phyloP scores from a whole-genome alignment of 2,888 invertebrate genomes.

The Subacronicta megacephala region DNA sequence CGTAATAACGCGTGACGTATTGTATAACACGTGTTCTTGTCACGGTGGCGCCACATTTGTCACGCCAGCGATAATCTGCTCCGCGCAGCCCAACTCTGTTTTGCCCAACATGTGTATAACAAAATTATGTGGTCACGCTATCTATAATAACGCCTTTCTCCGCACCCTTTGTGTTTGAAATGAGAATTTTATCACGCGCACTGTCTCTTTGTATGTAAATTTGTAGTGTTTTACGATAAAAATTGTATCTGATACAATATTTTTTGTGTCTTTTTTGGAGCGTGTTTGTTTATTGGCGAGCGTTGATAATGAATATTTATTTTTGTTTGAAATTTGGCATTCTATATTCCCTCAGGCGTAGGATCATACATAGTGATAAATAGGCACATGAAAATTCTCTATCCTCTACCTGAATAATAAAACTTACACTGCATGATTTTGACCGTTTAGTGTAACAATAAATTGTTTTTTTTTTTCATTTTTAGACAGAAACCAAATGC shows the following conservation, averaged over 20 bases:
- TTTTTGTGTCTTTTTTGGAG: slow-evolving; percentile 26
- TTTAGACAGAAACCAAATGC: too few relatives aligned
- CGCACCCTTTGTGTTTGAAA: slow-evolving; percentile 43
- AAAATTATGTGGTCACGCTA: slow-evolving; percentile 48
- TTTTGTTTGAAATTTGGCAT: slow-evolving; percentile 17
- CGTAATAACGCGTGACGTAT: slow-evolving; percentile 57
- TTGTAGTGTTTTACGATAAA: slow-evolving; percentile 32
- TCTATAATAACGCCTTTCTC: slow-evolving; percentile 35
- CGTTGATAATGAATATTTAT: slow-evolving; percentile 44
- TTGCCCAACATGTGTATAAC: slow-evolving; percentile 43
- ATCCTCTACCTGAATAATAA: neutral
- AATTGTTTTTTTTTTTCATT: too few relatives aligned
- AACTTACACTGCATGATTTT: too few relatives aligned
- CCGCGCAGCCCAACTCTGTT: slow-evolving; percentile 45
- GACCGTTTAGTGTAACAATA: too few relatives aligned
- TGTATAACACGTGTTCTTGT: slow-evolving; percentile 58
- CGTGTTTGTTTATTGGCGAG: slow-evolving; percentile 33
- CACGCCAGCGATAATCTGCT: slow-evolving; percentile 56
- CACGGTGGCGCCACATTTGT: slow-evolving; percentile 58
- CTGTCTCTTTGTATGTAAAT: slow-evolving; percentile 41
- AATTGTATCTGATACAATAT: slow-evolving; percentile 2
- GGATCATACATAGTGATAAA: slow-evolving; percentile 14
- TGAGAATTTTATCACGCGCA: slow-evolving; percentile 42
- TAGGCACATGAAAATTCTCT: neutral
- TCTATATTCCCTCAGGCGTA: slow-evolving; percentile 37